These are phyloP conservation scores for Megathymus violae DNA, from an alignment of 1,140 invertebrate species.

Conservation along the genomic window DNA sequence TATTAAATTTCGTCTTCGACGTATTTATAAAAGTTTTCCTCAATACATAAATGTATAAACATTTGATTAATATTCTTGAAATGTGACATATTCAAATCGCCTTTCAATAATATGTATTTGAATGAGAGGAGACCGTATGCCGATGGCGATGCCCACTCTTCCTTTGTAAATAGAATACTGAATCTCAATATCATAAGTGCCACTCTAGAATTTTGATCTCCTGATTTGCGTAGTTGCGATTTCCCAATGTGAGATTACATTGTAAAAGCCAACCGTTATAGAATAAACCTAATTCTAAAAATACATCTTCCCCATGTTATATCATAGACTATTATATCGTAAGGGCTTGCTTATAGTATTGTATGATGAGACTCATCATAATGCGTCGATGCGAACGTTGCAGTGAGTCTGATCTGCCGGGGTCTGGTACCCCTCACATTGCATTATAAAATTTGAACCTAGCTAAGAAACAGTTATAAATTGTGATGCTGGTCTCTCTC, in stretches of 20 bases:
- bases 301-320: too few relatives aligned
- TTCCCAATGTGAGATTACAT: conserved; percentile 36
- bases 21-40: conserved; percentile 24
- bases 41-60: not conserved
- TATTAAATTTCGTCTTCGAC: conserved; percentile 34
- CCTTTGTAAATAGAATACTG: conserved; percentile 59
- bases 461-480: too few relatives aligned
- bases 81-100: conserved; percentile 50
- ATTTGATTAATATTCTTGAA: conserved; percentile 11
- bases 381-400: too few relatives aligned
- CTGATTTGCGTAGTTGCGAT: conserved; percentile 43
- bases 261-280: conserved; percentile 1
- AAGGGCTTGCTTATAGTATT: too few relatives aligned
- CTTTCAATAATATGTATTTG: conserved; percentile 51
- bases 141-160: conserved; percentile 31
- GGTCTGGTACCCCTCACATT: too few relatives aligned
- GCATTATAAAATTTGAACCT: too few relatives aligned
- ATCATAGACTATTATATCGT: too few relatives aligned
- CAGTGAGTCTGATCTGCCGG: too few relatives aligned
- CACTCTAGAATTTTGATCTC: conserved; percentile 38
- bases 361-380: too few relatives aligned
- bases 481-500: too few relatives aligned
- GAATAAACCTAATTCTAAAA: too few relatives aligned
- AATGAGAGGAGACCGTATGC: conserved; percentile 43
- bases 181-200: conserved; percentile 45